Base-by-base conservation (phyloP, 2,113 vertebrate species). In the Oenanthe oenanthe region DNA sequence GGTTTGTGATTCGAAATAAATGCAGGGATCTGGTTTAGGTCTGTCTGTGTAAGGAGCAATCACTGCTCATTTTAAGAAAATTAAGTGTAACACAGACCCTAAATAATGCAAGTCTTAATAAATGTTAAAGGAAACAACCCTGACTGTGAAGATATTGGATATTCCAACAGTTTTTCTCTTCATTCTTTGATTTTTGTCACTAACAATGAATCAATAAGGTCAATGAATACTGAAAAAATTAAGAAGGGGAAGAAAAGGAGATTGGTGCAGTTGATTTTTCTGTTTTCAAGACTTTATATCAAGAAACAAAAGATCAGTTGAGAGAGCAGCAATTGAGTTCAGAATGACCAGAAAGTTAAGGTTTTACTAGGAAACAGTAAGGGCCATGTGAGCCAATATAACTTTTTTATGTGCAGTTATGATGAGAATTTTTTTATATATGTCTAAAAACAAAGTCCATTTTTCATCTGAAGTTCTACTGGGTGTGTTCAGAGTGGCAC, bases 11-110 rank as follows among this genome's bases (percentile, higher is more conserved):
- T 58, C 28, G 53, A 79, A 85, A 70, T 10, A 54, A 38, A 42
- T 58, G 34, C 19, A 84, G n/a, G 19, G 32, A 84, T 84, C 77
- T 57, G 31, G 28, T 74, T 87, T 50, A 58, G 53, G 34, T 72
- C 18, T 56, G 13, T 32, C 75, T 67, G 10, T 56, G 21, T 20
- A 31, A 3, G 15, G 15, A 47, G 17, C 28, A 73, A 51, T 56
- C 47, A 56, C 4, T 71, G n/a, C 7, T 67, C 85, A 57, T 85
- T 90, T 85, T 68, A 88, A 85, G 31, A 62, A 60, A 92, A 75
- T 12, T 0, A 24, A 0, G 1, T 36, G 21, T 16, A 68, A 32
- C 11, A 31, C 10, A 34, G 13, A 53, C 58, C 36, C 32, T 85
- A 71, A 85, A 82, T 34, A 50, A 31, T 10, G 45, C 32, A 79